Evolutionary conservation across 2,113 vertebrate genomes (phyloP).

Genomic region (Perca flavescens): DNA sequence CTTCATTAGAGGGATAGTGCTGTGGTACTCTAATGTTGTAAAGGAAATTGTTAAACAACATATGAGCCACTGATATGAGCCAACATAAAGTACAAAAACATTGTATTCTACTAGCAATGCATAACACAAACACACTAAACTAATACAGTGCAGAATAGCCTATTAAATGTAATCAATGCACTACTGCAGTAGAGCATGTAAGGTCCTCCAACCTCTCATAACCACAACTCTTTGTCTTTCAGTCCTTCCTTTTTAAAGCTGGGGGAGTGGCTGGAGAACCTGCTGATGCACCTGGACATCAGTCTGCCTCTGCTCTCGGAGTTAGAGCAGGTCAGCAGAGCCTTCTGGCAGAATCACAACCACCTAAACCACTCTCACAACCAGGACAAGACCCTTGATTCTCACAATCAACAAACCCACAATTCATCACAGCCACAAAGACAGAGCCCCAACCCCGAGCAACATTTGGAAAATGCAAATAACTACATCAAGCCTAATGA

Average conservation of each 20-base stretch:
- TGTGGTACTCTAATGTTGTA: background rate
- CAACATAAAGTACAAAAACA: background rate
- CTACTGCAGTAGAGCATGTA: background rate
- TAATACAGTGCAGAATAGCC: background rate
- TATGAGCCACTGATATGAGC: background rate
- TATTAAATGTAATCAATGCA: background rate
- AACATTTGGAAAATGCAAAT: conserved; percentile 5
- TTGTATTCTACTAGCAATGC: background rate
- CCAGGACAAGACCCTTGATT: conserved; percentile 43
- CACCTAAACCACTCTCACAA: conserved; percentile 69
- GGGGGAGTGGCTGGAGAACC: conserved; percentile 92
- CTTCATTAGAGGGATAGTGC: background rate
- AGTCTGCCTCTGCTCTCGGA: conserved; percentile 89
- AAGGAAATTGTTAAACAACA: background rate
- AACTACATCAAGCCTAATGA: conserved; percentile 2
- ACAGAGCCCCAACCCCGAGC: background rate
- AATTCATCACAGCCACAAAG: background rate
- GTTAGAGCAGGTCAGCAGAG: conserved; percentile 87
- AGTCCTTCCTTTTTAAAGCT: conserved; percentile 88
- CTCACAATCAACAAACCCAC: conserved; percentile 47
- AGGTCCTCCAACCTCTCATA: background rate
- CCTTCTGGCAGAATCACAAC: conserved; percentile 87
- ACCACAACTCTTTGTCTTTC: conserved; percentile 13
- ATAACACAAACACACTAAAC: background rate
- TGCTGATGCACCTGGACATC: conserved; percentile 92